Percentiles rank a stretch among this genome's conserved stretches.
phyloP scores from a whole-genome alignment of 1,140 invertebrate species.

The Hyposmocoma kahamanoa region DNA sequence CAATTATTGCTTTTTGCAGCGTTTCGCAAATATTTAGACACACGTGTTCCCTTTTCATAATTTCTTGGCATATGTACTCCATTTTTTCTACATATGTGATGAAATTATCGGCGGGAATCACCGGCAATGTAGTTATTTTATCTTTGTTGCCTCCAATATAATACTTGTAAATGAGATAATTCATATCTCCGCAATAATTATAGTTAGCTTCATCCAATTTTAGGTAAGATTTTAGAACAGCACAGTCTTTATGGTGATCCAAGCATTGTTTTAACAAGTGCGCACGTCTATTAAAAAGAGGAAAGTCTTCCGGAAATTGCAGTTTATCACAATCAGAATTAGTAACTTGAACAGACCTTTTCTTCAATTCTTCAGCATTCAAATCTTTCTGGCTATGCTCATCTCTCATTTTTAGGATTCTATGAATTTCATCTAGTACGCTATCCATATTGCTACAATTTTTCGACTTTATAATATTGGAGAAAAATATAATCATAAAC shows the following conservation, averaged over 20 bases:
- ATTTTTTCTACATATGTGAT: background rate
- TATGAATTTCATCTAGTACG: background rate
- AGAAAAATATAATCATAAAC: background rate
- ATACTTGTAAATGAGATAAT: background rate
- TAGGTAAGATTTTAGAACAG: background rate
- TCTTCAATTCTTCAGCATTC: background rate
- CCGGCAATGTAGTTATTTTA: background rate
- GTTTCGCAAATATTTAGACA: background rate
- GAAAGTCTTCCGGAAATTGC: background rate
- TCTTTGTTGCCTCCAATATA: no score
- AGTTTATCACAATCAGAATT: background rate
- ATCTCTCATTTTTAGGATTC: background rate
- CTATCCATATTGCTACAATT: background rate
- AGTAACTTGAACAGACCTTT: background rate
- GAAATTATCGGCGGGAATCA: background rate
- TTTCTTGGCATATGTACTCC: background rate
- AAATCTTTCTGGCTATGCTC: background rate
- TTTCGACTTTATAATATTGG: background rate
- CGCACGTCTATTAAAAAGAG: background rate
- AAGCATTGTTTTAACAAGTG: background rate
- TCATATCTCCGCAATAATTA: background rate
- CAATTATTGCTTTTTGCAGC: constrained; percentile 4
- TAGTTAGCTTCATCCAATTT: background rate
- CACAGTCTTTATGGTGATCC: background rate
- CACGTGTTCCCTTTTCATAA: background rate